Evolutionary conservation across 2,797 vertebrate species (phyloP).

Genomic region (Betta splendens): DNA sequence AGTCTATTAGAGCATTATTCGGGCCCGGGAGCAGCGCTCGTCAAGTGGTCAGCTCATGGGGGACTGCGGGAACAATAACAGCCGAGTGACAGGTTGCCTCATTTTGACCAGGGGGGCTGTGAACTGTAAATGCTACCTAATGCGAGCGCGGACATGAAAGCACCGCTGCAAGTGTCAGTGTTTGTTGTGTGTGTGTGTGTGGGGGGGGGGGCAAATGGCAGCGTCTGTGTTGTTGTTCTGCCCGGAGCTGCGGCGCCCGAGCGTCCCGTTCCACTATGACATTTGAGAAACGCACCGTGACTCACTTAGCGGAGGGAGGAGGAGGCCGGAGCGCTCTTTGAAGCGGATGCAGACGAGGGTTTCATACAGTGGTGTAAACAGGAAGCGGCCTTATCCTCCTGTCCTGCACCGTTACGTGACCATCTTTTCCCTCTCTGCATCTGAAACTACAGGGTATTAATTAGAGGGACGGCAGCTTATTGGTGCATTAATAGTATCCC

Average conservation of each 20-base stretch:
- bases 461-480: slow-evolving; percentile 17
- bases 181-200: too few relatives aligned
- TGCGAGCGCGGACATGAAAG: slow-evolving; percentile 21
- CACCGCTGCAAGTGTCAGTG: slow-evolving; percentile 10
- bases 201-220: slow-evolving; percentile 18
- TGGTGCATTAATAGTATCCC: slow-evolving; percentile 69
- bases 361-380: slow-evolving; percentile 45
- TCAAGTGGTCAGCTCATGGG: slow-evolving; percentile 57
- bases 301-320: slow-evolving; percentile 37
- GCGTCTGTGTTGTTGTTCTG: slow-evolving; percentile 29
- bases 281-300: slow-evolving; percentile 58
- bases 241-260: slow-evolving; percentile 40
- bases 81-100: slow-evolving; percentile 8
- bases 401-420: slow-evolving; percentile 20
- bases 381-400: slow-evolving; percentile 26
- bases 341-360: slow-evolving; percentile 27
- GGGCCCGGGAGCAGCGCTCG: too few relatives aligned
- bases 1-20: slow-evolving; percentile 74
- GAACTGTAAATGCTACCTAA: slow-evolving; percentile 20
- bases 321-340: slow-evolving; percentile 31
- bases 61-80: background rate
- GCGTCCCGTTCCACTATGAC: slow-evolving; percentile 51
- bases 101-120: slow-evolving; percentile 13
- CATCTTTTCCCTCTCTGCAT: background rate
- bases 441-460: slow-evolving; percentile 13